A percentile compares a stretch with the other conserved stretches of the same genome.
Evolutionary conservation across 2,888 invertebrate genomes (phyloP).

Genomic region (Ferrisia virgata): DNA sequence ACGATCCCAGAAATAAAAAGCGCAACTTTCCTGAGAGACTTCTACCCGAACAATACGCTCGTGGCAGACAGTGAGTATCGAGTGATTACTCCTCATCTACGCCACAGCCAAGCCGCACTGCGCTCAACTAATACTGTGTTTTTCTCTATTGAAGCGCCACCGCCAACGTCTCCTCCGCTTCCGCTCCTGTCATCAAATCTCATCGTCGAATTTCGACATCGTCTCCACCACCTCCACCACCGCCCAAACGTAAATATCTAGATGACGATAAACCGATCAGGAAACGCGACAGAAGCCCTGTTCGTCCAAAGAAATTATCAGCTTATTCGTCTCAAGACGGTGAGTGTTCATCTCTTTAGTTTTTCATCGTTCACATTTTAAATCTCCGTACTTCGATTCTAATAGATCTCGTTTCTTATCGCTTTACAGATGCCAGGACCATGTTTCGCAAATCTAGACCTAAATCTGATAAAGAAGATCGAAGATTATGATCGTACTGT

Average conservation of each 20-base stretch:
- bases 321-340: neutral
- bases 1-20: neutral
- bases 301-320: neutral
- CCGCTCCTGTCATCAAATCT: neutral
- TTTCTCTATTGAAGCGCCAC: constrained; percentile 8
- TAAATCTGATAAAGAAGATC: neutral
- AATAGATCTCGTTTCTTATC: neutral
- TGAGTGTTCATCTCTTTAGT: neutral
- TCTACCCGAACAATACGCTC: neutral
- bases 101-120: neutral
- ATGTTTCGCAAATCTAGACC: neutral
- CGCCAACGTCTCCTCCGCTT: neutral
- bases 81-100: neutral
- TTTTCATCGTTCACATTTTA: neutral
- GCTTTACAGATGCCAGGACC: neutral
- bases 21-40: neutral
- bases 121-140: neutral
- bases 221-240: neutral
- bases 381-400: neutral
- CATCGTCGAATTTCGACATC: neutral
- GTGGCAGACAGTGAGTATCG: neutral
- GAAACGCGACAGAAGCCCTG: neutral
- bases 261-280: neutral
- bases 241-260: neutral
- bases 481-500: neutral